Base-by-base conservation (phyloP, 2,797 vertebrate genomes). In the Ceyx erithaca region DNA sequence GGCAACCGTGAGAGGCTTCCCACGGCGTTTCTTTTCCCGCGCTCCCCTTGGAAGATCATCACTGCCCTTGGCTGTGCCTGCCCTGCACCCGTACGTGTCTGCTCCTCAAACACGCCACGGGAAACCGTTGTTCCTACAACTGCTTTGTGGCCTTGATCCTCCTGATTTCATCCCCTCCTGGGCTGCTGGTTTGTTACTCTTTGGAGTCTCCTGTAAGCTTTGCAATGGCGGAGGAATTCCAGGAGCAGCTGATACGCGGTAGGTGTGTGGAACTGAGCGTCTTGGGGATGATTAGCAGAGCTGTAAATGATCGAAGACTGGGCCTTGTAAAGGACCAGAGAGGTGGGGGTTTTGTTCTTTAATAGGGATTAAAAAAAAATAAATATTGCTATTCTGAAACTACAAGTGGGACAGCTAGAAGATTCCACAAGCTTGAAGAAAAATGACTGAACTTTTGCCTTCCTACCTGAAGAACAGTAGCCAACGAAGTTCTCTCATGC, bases 121-220 rank as follows among this genome's bases (percentile, higher is more conserved):
- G 3, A 54, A 23, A 15, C 28, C n/a, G 0, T 14, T 13, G 4
- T 25, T 26, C 21, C 5, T 18, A 37, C 25, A 72, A n/a, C 10
- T 2, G 22, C 28, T 22, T 9, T 15, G 30, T 31, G 43, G 12
- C 45, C 18, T 43, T 3, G 3, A 20, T 31, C 17, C 37, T 45
- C 31, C 23, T 6, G n/a, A 5, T 49, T 45, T 49, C 5, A 12
- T 8, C 28, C 7, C 9, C 1, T 0, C 9, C 28, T 14, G 35
- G 9, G 10, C 0, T 3, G 3, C 20, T 17, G 21, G 10, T 43
- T 7, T 14, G 15, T 45, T 76, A 7, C 0, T 1, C 19, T 52
- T 30, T 2, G 17, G 6, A 10, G 14, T 12, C 3, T 46, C 8
- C 20, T n/a, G 9, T 20, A 12, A 21, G 13, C 45, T 67, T 43